These are phyloP conservation scores for Drosophila maculinotata DNA, from an alignment of 2,888 invertebrate species.

Conservation along the genomic window DNA sequence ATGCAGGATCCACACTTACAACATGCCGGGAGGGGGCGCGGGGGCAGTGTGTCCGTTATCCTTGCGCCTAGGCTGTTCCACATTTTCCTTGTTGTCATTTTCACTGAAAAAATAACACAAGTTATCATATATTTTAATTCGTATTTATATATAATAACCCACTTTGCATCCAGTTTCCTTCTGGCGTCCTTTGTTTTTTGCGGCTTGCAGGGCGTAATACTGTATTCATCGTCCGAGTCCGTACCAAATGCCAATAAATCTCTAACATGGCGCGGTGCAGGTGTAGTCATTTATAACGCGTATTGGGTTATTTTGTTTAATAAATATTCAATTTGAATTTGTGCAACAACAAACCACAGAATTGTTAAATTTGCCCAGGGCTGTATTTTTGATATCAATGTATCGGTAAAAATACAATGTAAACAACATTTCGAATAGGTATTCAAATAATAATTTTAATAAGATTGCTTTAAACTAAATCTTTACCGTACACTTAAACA, in stretches of 20 bases:
- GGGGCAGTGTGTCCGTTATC: slow-evolving; percentile 1
- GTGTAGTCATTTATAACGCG: slow-evolving; percentile 66
- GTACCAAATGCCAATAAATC: slow-evolving; percentile 81
- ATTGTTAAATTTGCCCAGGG: slow-evolving; percentile 10
- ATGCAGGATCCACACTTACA: slow-evolving; percentile 56
- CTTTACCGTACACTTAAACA: no score
- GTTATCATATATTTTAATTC: no score
- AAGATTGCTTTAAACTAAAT: no score
- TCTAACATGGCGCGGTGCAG: slow-evolving; percentile 81
- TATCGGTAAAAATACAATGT: not conserved
- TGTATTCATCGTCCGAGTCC: slow-evolving; percentile 84
- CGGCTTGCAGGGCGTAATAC: slow-evolving; percentile 70
- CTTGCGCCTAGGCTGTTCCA: slow-evolving; percentile 9
- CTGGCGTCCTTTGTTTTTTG: slow-evolving; percentile 26
- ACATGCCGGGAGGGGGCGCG: slow-evolving; percentile 30
- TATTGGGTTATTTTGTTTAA: slow-evolving; percentile 3
- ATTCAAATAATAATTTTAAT: no score
- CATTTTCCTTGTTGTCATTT: slow-evolving; percentile 65
- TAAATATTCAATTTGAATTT: slow-evolving; percentile 38
- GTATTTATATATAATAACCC: not conserved
- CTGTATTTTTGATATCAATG: slow-evolving; percentile 14
- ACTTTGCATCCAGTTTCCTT: slow-evolving; percentile 22
- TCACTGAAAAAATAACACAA: slow-evolving; percentile 15
- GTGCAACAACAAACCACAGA: slow-evolving; percentile 28
- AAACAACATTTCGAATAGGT: not conserved